These are phyloP conservation scores for Spongia lamella DNA, from an alignment of 37 sponge, comb jelly and placozoan genomes.

Conservation along the genomic window DNA sequence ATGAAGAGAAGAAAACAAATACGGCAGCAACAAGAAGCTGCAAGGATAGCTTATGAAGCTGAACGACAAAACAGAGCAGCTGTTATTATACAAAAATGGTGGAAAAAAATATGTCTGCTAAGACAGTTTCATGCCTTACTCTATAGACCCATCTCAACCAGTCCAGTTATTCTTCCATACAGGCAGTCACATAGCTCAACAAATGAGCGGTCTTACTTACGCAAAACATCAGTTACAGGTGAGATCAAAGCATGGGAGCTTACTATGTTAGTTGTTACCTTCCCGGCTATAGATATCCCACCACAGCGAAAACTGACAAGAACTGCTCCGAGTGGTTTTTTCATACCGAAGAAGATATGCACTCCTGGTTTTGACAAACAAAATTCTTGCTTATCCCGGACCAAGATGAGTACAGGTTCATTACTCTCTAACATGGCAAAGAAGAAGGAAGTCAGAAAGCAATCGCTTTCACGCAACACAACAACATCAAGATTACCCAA, in stretches of 20 bases:
- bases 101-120: conserved; percentile 32
- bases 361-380: too few relatives aligned
- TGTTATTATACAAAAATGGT: conserved; percentile 42
- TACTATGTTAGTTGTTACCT: too few relatives aligned
- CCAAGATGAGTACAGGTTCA: too few relatives aligned
- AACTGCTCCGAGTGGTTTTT: too few relatives aligned
- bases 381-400: too few relatives aligned
- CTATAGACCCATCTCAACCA: conserved; percentile 37
- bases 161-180: conserved; percentile 39
- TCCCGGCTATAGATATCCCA: too few relatives aligned
- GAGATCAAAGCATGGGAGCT: not conserved
- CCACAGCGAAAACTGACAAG: too few relatives aligned
- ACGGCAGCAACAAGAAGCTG: not conserved
- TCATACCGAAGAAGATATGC: too few relatives aligned
- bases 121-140: conserved; percentile 31
- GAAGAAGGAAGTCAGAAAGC: too few relatives aligned
- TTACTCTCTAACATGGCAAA: too few relatives aligned
- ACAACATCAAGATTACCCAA: too few relatives aligned
- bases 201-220: conserved; percentile 28
- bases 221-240: conserved; percentile 61
- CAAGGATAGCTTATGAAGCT: not conserved
- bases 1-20: conserved; percentile 12
- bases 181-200: not conserved
- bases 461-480: too few relatives aligned
- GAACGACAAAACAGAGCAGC: conserved; percentile 35